These are phyloP conservation scores for Epinotia brunnichana DNA, from an alignment of 2,888 invertebrate species.

Conservation along the genomic window DNA sequence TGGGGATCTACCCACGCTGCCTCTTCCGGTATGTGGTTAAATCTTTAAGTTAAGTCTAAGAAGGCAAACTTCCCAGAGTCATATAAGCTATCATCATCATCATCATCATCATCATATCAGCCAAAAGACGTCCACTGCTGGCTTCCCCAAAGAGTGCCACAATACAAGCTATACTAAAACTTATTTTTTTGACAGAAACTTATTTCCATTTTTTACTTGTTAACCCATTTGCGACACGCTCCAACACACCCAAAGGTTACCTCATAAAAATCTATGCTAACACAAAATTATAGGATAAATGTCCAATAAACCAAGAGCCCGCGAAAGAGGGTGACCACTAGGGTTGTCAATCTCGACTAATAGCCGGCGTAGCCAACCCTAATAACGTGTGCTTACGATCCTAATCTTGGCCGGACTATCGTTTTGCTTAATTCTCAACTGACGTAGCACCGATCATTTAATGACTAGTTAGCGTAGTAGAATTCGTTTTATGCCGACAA, in stretches of 20 bases:
- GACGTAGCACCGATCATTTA: neutral
- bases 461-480: slow-evolving; percentile 2
- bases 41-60: too few species aligned
- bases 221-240: too few species aligned
- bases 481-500: neutral
- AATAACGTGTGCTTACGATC: slow-evolving; percentile 23
- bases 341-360: slow-evolving; percentile 30
- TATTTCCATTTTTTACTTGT: too few species aligned
- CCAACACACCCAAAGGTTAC: neutral
- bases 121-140: too few species aligned
- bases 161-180: too few species aligned
- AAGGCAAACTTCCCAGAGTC: too few species aligned
- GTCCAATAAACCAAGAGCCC: slow-evolving; percentile 2
- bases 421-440: slow-evolving; percentile 16
- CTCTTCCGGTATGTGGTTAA: too few species aligned
- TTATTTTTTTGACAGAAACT: too few species aligned
- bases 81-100: too few species aligned
- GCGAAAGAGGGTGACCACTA: slow-evolving; percentile 26
- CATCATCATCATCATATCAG: too few species aligned
- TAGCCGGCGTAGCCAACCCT: slow-evolving; percentile 14
- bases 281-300: slow-evolving; percentile 12
- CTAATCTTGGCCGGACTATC: slow-evolving; percentile 18
- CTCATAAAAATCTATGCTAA: neutral
- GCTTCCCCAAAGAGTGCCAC: too few species aligned
- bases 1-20: too few species aligned